phyloP scores from a whole-genome alignment of 2,797 vertebrate species.

The Cyclura pinguis region DNA sequence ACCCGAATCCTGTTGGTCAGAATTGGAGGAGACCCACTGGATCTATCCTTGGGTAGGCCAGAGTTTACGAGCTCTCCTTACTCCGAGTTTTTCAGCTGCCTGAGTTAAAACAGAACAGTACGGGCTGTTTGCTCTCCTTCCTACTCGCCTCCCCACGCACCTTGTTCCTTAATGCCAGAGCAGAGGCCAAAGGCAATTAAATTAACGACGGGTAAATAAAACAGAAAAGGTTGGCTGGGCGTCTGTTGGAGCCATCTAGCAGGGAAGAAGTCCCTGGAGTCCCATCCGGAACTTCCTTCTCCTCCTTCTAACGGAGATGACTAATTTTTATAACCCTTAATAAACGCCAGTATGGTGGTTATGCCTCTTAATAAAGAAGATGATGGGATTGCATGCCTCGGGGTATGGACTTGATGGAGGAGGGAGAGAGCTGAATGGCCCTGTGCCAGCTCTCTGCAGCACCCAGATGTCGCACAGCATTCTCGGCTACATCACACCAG shows the following conservation, averaged over 20 bases:
- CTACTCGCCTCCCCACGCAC: background rate
- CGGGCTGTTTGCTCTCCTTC: background rate
- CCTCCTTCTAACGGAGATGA: background rate
- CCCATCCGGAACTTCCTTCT: background rate
- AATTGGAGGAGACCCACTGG: too few species aligned
- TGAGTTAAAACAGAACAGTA: background rate
- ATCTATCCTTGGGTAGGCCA: background rate
- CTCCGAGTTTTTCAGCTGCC: background rate
- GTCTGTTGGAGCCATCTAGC: background rate
- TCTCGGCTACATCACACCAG: too few species aligned
- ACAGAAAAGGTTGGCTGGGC: too few species aligned
- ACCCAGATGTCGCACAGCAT: too few species aligned
- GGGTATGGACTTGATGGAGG: background rate
- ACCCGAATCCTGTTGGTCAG: too few species aligned
- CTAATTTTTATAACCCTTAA: background rate
- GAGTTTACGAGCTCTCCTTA: background rate
- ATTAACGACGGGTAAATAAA: background rate
- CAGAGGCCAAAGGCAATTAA: background rate
- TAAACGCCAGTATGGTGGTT: background rate
- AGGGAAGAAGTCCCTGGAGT: background rate
- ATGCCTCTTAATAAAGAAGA: conserved; percentile 16
- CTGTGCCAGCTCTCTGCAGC: background rate
- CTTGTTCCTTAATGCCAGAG: background rate
- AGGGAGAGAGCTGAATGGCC: too few species aligned
- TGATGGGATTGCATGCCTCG: background rate